Conservation (phyloP, 2,797 vertebrate species). For the Cyclura pinguis region DNA sequence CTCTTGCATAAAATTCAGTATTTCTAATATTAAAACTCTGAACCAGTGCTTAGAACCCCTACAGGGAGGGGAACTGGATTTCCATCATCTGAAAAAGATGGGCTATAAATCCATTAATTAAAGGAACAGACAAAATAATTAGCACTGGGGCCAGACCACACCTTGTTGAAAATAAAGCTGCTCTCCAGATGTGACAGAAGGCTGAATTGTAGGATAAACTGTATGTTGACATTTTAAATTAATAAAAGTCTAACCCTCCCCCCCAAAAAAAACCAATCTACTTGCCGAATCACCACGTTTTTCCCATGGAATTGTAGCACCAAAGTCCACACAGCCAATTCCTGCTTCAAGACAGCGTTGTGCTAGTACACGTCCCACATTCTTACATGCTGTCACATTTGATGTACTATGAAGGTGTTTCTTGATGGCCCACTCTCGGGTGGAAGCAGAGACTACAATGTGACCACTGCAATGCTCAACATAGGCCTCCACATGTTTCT, state of each 20-base stretch:
- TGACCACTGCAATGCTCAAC: conserved; percentile 84
- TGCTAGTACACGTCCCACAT: conserved; percentile 90
- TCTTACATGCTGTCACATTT: conserved; percentile 86
- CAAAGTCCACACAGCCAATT: conserved; percentile 89
- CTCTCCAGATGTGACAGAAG: background rate
- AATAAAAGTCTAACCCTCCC: background rate
- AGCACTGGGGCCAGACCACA: background rate
- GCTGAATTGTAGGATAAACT: background rate
- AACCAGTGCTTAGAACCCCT: background rate
- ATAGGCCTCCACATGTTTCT: conserved; percentile 85
- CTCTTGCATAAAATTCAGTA: background rate
- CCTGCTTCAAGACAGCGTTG: conserved; percentile 91
- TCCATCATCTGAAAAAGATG: background rate
- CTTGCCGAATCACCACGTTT: conserved; percentile 75
- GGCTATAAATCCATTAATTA: background rate
- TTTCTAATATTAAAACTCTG: background rate
- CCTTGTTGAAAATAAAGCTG: background rate
- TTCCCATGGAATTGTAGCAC: conserved; percentile 87
- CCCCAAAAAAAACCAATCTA: conserved; percentile 11
- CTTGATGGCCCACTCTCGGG: conserved; percentile 93
- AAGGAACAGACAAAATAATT: background rate
- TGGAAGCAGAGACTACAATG: conserved; percentile 90
- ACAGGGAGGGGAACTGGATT: background rate
- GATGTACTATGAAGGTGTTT: conserved; percentile 86
- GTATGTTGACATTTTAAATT: background rate